Percentiles rank a stretch among this genome's conserved stretches.
These are phyloP conservation scores for Trachemys scripta DNA, from an alignment of 2,113 vertebrate species.

Conservation along the genomic window DNA sequence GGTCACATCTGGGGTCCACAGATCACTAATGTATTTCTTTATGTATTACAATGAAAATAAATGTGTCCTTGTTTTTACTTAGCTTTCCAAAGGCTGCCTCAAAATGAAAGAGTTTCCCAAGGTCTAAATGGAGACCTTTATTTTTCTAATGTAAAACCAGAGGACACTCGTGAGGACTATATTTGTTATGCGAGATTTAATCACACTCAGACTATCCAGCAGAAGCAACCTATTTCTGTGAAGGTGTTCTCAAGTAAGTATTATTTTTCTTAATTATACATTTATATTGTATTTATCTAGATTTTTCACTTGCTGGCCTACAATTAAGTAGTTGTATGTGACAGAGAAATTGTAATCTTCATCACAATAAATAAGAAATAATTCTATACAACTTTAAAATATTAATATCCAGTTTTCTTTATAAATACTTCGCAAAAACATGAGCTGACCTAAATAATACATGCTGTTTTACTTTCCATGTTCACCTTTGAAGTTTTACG, in stretches of 20 bases:
- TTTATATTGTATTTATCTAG: background rate
- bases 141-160: slow-evolving; percentile 93
- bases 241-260: slow-evolving; percentile 93
- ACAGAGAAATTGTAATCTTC: background rate
- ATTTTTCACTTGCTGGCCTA: background rate
- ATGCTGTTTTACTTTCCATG: background rate
- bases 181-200: slow-evolving; percentile 99
- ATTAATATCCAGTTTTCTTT: background rate
- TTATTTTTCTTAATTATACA: slow-evolving; percentile 4
- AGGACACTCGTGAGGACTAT: slow-evolving; percentile 94
- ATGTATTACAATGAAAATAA: background rate
- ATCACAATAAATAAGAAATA: slow-evolving; percentile 7
- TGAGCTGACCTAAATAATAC: background rate
- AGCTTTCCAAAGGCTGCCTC: slow-evolving; percentile 96
- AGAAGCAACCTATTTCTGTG: slow-evolving; percentile 97
- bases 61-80: slow-evolving; percentile 48
- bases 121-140: slow-evolving; percentile 97
- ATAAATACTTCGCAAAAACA: background rate
- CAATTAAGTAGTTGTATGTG: background rate
- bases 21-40: background rate
- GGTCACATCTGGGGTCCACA: background rate
- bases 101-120: slow-evolving; percentile 93
- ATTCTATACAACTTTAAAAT: background rate
- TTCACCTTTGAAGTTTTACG: background rate
- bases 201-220: slow-evolving; percentile 98